A percentile compares a stretch with the other conserved stretches of the same genome.
These are phyloP conservation scores for Spilosoma lubricipeda DNA, from an alignment of 2,888 invertebrate species.

Conservation along the genomic window DNA sequence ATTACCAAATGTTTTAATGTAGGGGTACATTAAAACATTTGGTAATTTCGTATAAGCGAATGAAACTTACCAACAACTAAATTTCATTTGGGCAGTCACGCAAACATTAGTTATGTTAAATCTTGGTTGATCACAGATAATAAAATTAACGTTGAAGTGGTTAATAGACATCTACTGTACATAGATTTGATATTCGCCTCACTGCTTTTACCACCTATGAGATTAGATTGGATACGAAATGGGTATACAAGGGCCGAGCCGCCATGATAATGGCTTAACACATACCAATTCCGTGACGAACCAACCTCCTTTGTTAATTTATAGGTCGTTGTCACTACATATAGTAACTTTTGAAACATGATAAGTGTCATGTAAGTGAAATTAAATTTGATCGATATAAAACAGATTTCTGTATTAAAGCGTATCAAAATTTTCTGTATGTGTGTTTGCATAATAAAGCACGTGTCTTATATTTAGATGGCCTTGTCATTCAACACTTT, in stretches of 20 bases:
- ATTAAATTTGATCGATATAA: background rate
- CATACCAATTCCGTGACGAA: conserved; percentile 30
- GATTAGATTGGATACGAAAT: conserved; percentile 47
- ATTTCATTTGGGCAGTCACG: background rate
- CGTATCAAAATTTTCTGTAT: background rate
- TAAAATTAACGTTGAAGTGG: conserved; percentile 30
- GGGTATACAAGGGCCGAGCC: conserved; percentile 33
- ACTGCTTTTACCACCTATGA: conserved; percentile 32
- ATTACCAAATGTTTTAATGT: too few species aligned
- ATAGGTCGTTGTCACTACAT: conserved; percentile 5
- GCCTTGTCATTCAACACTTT: conserved; percentile 2
- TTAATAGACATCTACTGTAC: conserved; percentile 43
- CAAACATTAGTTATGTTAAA: conserved; percentile 13
- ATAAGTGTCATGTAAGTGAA: background rate
- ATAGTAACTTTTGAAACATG: too few species aligned
- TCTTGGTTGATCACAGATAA: conserved; percentile 32
- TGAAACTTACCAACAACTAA: background rate
- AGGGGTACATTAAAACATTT: background rate
- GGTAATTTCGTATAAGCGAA: background rate
- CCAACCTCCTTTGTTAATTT: conserved; percentile 27
- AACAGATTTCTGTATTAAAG: background rate
- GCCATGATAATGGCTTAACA: conserved; percentile 29
- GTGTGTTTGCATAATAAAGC: background rate
- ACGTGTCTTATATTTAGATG: background rate
- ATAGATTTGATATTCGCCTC: conserved; percentile 37